These are phyloP conservation scores for Tetragonula carbonaria DNA, from an alignment of 2,888 invertebrate genomes.

Conservation along the genomic window DNA sequence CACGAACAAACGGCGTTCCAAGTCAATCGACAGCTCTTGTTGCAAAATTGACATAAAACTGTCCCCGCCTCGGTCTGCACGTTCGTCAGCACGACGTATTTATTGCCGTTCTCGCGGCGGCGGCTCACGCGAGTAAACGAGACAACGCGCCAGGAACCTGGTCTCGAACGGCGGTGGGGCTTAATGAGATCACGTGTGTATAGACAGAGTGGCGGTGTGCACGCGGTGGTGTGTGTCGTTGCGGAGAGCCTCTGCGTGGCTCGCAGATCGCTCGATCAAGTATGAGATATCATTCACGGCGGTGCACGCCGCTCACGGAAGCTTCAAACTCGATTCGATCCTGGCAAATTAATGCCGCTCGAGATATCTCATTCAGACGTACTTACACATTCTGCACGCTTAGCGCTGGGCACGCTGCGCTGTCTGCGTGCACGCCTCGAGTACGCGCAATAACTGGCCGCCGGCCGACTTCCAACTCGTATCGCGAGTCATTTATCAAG, in stretches of 20 bases:
- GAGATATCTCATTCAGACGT: constrained; percentile 72
- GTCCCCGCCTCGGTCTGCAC: constrained; percentile 45
- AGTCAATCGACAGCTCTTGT: constrained; percentile 48
- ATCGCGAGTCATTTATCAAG: constrained; percentile 61
- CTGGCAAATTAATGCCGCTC: constrained; percentile 76
- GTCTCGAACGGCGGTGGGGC: constrained; percentile 35
- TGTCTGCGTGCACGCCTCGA: constrained; percentile 19
- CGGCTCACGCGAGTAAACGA: constrained; percentile 35
- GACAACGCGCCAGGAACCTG: constrained; percentile 9
- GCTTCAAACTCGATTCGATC: constrained; percentile 71
- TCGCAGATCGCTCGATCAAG: constrained; percentile 64
- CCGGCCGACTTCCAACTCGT: constrained; percentile 22
- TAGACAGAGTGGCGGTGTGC: neutral
- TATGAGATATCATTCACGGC: constrained; percentile 73
- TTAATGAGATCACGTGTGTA: constrained; percentile 70
- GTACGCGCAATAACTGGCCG: constrained; percentile 43
- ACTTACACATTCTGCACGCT: constrained; percentile 46
- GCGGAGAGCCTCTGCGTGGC: neutral
- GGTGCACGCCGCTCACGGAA: constrained; percentile 67
- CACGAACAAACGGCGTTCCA: constrained; percentile 12
- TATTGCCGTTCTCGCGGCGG: constrained; percentile 52
- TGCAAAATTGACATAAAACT: constrained; percentile 47
- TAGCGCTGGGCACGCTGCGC: constrained; percentile 27
- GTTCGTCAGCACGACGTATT: constrained; percentile 63
- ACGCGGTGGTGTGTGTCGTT: constrained; percentile 39